Conservation (phyloP, 2,797 vertebrate species). For the Vipera latastei region DNA sequence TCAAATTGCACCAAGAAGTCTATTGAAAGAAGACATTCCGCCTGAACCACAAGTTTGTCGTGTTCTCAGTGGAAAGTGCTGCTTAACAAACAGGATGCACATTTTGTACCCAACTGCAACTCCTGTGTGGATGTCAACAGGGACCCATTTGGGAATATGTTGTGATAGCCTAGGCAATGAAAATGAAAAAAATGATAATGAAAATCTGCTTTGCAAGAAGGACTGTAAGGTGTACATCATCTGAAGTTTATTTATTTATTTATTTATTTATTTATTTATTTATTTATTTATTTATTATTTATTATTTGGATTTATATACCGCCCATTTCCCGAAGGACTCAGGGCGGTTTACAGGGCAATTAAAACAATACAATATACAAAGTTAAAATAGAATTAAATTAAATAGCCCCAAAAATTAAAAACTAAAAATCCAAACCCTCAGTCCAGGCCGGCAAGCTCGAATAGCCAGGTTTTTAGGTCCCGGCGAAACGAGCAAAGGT, state of each 20-base stretch:
- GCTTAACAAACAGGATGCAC: not conserved
- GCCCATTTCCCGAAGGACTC: too few relatives aligned
- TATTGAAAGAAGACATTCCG: not conserved
- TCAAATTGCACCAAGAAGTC: not conserved
- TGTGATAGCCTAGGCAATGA: not conserved
- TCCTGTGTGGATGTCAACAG: not conserved
- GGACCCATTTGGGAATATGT: not conserved
- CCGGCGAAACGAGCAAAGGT: too few relatives aligned
- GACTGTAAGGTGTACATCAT: not conserved
- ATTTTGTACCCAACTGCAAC: not conserved
- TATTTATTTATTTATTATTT: too few relatives aligned
- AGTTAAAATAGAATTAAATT: too few relatives aligned
- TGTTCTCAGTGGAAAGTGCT: not conserved
- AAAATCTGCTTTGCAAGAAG: not conserved
- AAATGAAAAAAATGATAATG: not conserved
- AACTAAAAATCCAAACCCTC: too few relatives aligned
- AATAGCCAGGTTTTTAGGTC: too few relatives aligned
- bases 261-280: too few relatives aligned
- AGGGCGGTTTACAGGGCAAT: too few relatives aligned
- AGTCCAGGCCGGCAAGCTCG: too few relatives aligned
- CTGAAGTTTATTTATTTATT: not conserved
- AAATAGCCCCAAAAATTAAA: too few relatives aligned
- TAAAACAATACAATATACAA: too few relatives aligned
- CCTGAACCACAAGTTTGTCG: not conserved
- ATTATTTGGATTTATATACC: too few relatives aligned